phyloP scores from a whole-genome alignment of 2,888 invertebrate genomes.

The Minunthozetes semirufus region DNA sequence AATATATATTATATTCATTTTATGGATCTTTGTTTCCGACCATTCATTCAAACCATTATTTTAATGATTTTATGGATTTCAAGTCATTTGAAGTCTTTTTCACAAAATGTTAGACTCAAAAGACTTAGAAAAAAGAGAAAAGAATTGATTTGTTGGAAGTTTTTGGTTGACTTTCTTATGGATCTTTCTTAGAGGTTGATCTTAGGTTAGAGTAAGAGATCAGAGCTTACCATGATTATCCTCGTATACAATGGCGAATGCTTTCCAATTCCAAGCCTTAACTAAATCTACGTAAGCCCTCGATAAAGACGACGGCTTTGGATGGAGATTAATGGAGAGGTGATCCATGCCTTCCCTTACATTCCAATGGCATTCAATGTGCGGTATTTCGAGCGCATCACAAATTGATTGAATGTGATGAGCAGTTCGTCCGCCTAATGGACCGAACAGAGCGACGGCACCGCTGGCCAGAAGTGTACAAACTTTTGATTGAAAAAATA shows the following conservation, averaged over 20 bases:
- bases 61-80: neutral
- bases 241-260: constrained; percentile 82
- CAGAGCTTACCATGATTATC: constrained; percentile 59
- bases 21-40: too few species aligned
- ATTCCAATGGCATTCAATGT: constrained; percentile 52
- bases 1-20: too few species aligned
- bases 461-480: constrained; percentile 72
- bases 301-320: constrained; percentile 54
- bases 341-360: constrained; percentile 58
- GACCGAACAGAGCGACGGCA: constrained; percentile 76
- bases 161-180: too few species aligned
- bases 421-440: constrained; percentile 59
- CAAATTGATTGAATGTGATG: constrained; percentile 76
- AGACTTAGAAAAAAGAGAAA: too few species aligned
- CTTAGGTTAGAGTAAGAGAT: neutral
- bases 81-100: neutral
- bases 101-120: neutral
- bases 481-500: constrained; percentile 52
- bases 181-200: too few species aligned
- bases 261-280: constrained; percentile 68
- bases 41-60: neutral
- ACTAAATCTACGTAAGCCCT: constrained; percentile 61
- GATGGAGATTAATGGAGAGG: constrained; percentile 75
- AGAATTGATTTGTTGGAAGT: too few species aligned
- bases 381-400: constrained; percentile 75